A percentile compares a stretch with the other conserved stretches of the same genome.
phyloP scores from a whole-genome alignment of 2,888 invertebrate species.

The Habroteleia sp. region DNA sequence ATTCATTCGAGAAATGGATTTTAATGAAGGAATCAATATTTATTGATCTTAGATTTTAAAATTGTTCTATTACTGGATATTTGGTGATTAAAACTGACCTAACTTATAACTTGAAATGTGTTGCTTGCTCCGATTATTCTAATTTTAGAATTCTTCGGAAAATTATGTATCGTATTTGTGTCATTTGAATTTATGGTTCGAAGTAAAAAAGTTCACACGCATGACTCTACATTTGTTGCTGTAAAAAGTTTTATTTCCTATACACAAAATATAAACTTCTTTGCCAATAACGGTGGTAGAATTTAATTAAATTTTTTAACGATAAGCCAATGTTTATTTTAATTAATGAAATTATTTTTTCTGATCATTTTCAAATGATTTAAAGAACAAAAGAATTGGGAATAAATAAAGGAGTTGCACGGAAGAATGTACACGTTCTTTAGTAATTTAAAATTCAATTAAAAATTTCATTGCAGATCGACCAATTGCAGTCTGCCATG shows the following conservation, averaged over 20 bases:
- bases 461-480: slow-evolving; percentile 11
- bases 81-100: slow-evolving; percentile 29
- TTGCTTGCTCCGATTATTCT: slow-evolving; percentile 31
- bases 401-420: no score
- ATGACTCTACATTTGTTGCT: no score
- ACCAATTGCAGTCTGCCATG: slow-evolving; percentile 7
- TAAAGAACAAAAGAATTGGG: no score
- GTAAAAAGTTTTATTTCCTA: no score
- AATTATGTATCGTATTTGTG: slow-evolving; percentile 21
- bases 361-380: no score
- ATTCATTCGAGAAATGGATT: background rate
- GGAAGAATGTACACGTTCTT: no score
- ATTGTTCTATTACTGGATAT: slow-evolving; percentile 9
- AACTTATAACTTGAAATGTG: slow-evolving; percentile 21
- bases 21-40: slow-evolving; percentile 13
- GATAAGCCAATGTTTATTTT: no score
- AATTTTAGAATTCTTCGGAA: slow-evolving; percentile 42
- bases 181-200: slow-evolving; percentile 31
- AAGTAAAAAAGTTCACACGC: slow-evolving; percentile 8
- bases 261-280: no score
- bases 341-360: no score
- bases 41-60: slow-evolving; percentile 11
- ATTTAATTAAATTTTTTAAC: no score
- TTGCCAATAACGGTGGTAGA: no score
- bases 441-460: background rate